These are phyloP conservation scores for Psilopsiagon aymara DNA, from an alignment of 2,113 vertebrate species.

Conservation along the genomic window DNA sequence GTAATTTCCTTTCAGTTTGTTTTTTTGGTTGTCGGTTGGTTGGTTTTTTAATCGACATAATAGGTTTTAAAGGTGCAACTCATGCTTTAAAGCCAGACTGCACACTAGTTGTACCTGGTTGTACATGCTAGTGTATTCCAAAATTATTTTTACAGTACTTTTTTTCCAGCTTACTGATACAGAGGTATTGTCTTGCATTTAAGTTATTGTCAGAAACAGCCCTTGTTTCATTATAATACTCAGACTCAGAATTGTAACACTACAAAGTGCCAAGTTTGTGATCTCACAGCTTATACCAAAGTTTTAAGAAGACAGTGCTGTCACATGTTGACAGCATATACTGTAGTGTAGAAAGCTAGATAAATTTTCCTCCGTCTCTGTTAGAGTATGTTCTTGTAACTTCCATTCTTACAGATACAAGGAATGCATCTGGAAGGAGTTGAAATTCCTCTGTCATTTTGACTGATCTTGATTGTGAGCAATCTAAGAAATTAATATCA, in stretches of 20 bases:
- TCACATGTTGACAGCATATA: slow-evolving; percentile 66
- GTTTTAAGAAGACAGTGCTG: neutral
- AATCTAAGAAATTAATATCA: neutral
- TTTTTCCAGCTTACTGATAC: neutral
- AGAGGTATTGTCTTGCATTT: neutral
- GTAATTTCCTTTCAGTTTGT: neutral
- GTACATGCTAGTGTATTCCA: neutral
- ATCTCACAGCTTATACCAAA: neutral
- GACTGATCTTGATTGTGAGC: neutral
- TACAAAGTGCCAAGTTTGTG: neutral
- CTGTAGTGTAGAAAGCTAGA: slow-evolving; percentile 73
- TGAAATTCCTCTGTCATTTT: slow-evolving; percentile 54
- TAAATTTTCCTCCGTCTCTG: slow-evolving; percentile 70
- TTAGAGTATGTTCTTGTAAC: slow-evolving; percentile 79
- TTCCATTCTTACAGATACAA: slow-evolving; percentile 71
- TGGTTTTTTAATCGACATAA: neutral
- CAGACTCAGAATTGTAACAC: neutral
- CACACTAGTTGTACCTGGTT: neutral
- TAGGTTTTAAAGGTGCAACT: neutral
- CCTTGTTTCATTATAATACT: neutral
- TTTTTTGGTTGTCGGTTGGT: neutral
- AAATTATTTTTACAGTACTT: neutral
- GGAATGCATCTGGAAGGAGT: slow-evolving; percentile 66
- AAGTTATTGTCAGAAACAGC: neutral
- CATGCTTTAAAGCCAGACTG: neutral